Base-by-base conservation (phyloP, 2,888 invertebrate species). In the Synergus laeviventris region DNA sequence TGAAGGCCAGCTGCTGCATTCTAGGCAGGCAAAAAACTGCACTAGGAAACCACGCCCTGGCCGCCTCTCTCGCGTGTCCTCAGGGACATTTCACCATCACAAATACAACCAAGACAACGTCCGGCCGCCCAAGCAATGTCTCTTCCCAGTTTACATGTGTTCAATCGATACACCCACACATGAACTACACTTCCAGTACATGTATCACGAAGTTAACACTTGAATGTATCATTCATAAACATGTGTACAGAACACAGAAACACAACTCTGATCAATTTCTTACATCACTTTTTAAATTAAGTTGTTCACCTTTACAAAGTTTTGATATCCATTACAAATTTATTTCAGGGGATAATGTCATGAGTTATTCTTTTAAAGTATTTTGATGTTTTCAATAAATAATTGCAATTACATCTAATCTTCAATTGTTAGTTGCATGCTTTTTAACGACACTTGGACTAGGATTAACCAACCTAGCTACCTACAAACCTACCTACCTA, bases 31-130 rank as follows among this genome's bases (percentile, higher is more conserved):
- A 88, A 82, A 90, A 89, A 90, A 88, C 85, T 86, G 84, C 87
- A 88, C 84, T 89, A 88, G 88, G 87, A 89, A 89, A 90, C 90
- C 90, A 89, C 90, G 88, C 90, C 90, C 87, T 88, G 87, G 81
- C 81, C 80, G 82, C 84, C 84, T 85, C 83, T 81, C 80, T 82
- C 81, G 83, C 79, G 83, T 88, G 85, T 88, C 87, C 86, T 89
- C 89, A 86, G 86, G 87, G 85, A 87, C 88, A 86, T 86, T 85
- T 86, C 86, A 84, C 84, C 83, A 79, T 79, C 75, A 76, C 70
- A 9, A 54, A 70, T 36, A 36, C 49, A 49, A 36, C 70, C n/a
- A 70, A 70, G 31, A 36, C 36, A 31, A 36, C 42, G 21, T 21
- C 64, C 42, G 39, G 21, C 42, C 42, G 64, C 70, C 66, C 31